phyloP scores from a whole-genome alignment of 2,888 invertebrate species.

The Polia nebulosa region DNA sequence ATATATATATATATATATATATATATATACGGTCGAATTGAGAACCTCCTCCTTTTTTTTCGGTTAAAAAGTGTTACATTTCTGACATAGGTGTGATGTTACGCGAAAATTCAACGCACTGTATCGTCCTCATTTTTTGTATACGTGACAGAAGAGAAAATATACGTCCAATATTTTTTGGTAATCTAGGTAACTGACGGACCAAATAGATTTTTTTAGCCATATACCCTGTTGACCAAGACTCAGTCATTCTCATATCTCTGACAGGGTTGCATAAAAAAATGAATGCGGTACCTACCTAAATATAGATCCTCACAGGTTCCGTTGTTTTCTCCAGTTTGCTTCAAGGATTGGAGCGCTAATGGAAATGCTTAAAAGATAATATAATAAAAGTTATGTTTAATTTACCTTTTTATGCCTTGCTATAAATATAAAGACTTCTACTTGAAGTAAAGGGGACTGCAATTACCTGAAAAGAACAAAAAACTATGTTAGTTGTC shows the following conservation, averaged over 20 bases:
- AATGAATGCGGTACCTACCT: neutral
- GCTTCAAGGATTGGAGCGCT: neutral
- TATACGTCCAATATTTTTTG: too few relatives aligned
- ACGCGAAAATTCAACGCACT: too few relatives aligned
- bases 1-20: too few relatives aligned
- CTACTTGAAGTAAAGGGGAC: slow-evolving; percentile 11
- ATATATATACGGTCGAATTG: too few relatives aligned
- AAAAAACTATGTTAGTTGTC: slow-evolving; percentile 21
- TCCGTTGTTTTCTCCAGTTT: neutral
- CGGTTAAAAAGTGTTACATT: too few relatives aligned
- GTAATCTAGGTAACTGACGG: too few relatives aligned
- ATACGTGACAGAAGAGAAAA: too few relatives aligned
- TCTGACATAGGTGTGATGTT: too few relatives aligned
- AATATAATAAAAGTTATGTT: neutral
- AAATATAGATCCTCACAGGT: neutral
- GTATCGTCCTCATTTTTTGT: too few relatives aligned
- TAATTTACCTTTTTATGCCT: slow-evolving; percentile 30
- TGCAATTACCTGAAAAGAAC: slow-evolving; percentile 54
- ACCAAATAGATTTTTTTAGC: too few relatives aligned
- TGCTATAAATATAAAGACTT: slow-evolving; percentile 34
- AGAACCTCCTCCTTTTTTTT: too few relatives aligned
- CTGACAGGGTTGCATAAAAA: neutral
- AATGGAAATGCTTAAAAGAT: neutral
- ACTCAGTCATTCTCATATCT: neutral
- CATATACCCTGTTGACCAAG: neutral